Base-by-base conservation (phyloP, 1,140 invertebrate genomes). In the Drosophila lini region DNA sequence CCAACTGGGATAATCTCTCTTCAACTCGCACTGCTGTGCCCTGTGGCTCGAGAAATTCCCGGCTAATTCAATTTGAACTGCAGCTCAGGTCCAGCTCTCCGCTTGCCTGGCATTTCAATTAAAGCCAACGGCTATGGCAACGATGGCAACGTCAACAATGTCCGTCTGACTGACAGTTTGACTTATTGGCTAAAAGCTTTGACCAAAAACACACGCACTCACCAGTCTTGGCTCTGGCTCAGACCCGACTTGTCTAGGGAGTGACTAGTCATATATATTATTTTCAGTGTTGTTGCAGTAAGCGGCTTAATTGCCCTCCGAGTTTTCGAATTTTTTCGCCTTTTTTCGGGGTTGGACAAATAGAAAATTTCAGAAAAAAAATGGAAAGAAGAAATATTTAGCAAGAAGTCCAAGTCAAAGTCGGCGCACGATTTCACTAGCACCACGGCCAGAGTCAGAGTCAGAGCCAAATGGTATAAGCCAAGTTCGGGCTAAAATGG, bases 351-450 rank as follows among this genome's bases (percentile, higher is more conserved):
- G 60, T 64, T 80, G 81, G 65, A 76, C 65, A 83, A 80, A 88
- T 82, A 86, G 83, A 86, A 88, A 83, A 88, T 77, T 82, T 82
- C 50, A n/a, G 61, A 28, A 61, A 64, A 28, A 61, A 78, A 78
- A 73, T 68, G 62, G 64, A 62, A 73, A 81, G 64, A 73, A 79
- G 60, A 82, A 82, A 86, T 86, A 86, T 86, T 86, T 82, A 63
- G 83, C 83, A 86, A 86, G 75, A 88, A 85, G 80, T 58, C 61
- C 44, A 56, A 80, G 70, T 52, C 74, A 45, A 58, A 75, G 76
- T 69, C 77, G 45, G 44, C 52, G 22, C 74, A 82, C 75, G 80
- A 86, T 86, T 86, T 86, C 83, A 86, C 83, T 88, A 82, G 78
- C 63, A 74, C 80, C 61, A 86, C 62, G 74, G 78, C 69, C 80